These are phyloP conservation scores for Slavum lentiscoides DNA, from an alignment of 2,888 invertebrate species.

Conservation along the genomic window DNA sequence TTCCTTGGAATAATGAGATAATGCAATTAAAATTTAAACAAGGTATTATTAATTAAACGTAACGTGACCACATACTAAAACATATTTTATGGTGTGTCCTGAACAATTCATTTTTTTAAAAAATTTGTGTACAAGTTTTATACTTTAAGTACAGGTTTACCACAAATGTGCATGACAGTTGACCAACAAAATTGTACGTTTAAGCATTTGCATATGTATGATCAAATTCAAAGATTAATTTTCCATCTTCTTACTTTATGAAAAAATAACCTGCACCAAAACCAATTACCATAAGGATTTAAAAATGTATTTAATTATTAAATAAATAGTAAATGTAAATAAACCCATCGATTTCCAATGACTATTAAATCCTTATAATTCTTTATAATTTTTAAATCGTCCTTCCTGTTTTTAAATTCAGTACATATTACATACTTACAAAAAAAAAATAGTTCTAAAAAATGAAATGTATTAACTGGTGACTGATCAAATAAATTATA, in stretches of 20 bases:
- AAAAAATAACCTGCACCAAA: slow-evolving; percentile 43
- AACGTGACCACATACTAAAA: slow-evolving; percentile 37
- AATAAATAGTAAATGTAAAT: slow-evolving; percentile 27
- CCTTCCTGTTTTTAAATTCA: slow-evolving; percentile 21
- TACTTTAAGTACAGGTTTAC: slow-evolving; percentile 8
- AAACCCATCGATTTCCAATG: background rate
- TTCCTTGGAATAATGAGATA: slow-evolving; percentile 21
- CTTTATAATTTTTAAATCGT: background rate
- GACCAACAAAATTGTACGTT: slow-evolving; percentile 30
- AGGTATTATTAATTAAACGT: slow-evolving; percentile 4
- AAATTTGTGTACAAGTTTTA: background rate
- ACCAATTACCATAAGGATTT: slow-evolving; percentile 39
- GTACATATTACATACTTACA: slow-evolving; percentile 30
- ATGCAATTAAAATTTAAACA: background rate
- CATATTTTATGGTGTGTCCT: slow-evolving; percentile 45
- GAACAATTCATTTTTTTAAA: slow-evolving; percentile 8
- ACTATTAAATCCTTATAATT: background rate
- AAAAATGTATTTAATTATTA: background rate
- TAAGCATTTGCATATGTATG: background rate
- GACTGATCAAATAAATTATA: slow-evolving; percentile 43
- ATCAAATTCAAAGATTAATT: slow-evolving; percentile 34
- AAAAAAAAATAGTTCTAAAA: slow-evolving; percentile 38
- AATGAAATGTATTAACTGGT: slow-evolving; percentile 41
- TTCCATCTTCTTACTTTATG: slow-evolving; percentile 44
- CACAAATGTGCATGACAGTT: slow-evolving; percentile 47